Base-by-base conservation (phyloP, 2,888 invertebrate genomes). In the Neoaliturus tenellus region DNA sequence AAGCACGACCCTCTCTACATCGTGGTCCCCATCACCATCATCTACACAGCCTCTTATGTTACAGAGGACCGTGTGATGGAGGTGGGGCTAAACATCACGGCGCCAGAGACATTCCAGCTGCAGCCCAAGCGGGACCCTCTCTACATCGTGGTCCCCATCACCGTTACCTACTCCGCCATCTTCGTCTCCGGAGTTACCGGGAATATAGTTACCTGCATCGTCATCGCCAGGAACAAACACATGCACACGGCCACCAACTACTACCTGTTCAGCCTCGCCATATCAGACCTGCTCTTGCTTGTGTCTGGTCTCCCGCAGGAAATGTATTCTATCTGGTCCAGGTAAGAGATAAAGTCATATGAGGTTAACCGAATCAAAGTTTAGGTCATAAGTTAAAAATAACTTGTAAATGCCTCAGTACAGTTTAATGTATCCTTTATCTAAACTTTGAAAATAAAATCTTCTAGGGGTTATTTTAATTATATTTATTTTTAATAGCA, bases 231-330 rank as follows among this genome's bases (percentile, higher is more conserved):
- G 85, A 97, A 97, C 90, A 94, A 94, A 87, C 95, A 95, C 86
- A 96, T 97, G 96, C 96, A 96, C 88, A 95, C 95, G 23, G 95
- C 95, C 2, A 95, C 95, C 10, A 95, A 95, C 88, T 95, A 95
- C 89, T 97, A 97, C 89, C 91, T 97, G 83, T 97, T 97, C 91
- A 96, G 96, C 89, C 91, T 97, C 89, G 96, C 97, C 6, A 83
- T 97, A 85, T 97, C 97, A 1, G 97, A 97, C 90, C 92, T 97
- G 48, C 91, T 97, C 31, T 91, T 97, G 20, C 91, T 97, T 20
- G 90, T 96, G 0, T 93, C 96, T 85, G 97, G 97, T 0, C 93
- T 97, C 88, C 97, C 97, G 0, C 95, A 95, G 87, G 97, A 97
- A 92, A 94, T 96, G 90, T 95, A 96, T 89, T 93, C 93, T 51